phyloP scores from a whole-genome alignment of 2,888 invertebrate genomes.

The Lissocephala sabroskyi region DNA sequence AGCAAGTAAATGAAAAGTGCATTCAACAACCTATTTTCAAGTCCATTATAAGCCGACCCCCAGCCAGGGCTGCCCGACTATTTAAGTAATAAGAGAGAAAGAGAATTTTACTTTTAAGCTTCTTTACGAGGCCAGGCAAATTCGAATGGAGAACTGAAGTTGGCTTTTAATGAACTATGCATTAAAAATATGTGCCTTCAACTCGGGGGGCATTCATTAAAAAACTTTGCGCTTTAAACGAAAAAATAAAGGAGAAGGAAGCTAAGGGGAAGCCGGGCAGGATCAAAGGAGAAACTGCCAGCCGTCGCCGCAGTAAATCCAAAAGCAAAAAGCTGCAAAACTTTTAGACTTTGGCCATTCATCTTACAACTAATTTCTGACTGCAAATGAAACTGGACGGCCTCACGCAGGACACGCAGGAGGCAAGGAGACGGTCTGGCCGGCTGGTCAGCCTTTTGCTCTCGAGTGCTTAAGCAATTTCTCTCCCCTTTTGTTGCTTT shows the following conservation, averaged over 20 bases:
- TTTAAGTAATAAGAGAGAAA: slow-evolving; percentile 31
- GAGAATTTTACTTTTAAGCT: slow-evolving; percentile 36
- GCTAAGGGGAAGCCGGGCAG: slow-evolving; percentile 26
- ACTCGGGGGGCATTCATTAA: slow-evolving; percentile 66
- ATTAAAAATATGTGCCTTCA: slow-evolving; percentile 61
- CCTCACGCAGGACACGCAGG: slow-evolving; percentile 33
- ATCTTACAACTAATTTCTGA: slow-evolving; percentile 63
- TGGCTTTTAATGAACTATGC: slow-evolving; percentile 59
- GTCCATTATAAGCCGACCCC: slow-evolving; percentile 31
- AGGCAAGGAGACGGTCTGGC: not conserved
- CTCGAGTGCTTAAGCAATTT: slow-evolving; percentile 64
- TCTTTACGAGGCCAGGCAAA: slow-evolving; percentile 28
- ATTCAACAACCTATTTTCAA: slow-evolving; percentile 35
- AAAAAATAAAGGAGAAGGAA: too few species aligned
- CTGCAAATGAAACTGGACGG: slow-evolving; percentile 31
- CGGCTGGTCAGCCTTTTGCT: slow-evolving; percentile 18
- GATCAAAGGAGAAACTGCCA: slow-evolving; percentile 18
- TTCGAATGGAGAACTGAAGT: slow-evolving; percentile 35
- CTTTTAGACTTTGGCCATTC: slow-evolving; percentile 63
- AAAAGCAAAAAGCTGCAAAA: slow-evolving; percentile 58
- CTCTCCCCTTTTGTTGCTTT: slow-evolving; percentile 53
- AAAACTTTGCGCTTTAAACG: slow-evolving; percentile 59
- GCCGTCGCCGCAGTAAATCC: slow-evolving; percentile 49
- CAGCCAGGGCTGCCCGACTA: not conserved
- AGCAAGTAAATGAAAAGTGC: slow-evolving; percentile 13